phyloP scores from a whole-genome alignment of 1,140 invertebrate genomes.

The Pseudomyrmex flavicornis region DNA sequence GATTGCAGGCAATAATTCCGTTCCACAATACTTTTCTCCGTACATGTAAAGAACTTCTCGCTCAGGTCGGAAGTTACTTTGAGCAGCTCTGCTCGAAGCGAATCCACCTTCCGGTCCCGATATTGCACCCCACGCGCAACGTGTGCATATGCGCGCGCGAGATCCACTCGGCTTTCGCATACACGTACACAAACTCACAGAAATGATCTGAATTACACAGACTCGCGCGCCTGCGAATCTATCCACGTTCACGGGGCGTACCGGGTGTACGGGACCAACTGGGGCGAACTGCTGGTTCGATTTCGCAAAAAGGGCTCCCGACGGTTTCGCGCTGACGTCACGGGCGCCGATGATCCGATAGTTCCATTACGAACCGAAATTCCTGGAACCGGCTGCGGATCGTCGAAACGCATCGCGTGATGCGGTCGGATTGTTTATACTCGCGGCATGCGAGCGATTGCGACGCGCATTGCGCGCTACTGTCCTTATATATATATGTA shows the following conservation, averaged over 20 bases:
- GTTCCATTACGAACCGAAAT: conserved; percentile 56
- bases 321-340: conserved; percentile 65
- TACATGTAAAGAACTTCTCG: background rate
- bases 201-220: conserved; percentile 82
- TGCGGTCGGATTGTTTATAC: conserved; percentile 35
- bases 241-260: conserved; percentile 73
- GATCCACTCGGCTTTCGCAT: background rate
- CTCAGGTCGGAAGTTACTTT: conserved; percentile 30
- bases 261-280: conserved; percentile 75
- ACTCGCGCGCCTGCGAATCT: conserved; percentile 78
- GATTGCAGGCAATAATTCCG: conserved; percentile 7
- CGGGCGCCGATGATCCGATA: conserved; percentile 45
- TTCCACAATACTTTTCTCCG: background rate
- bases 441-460: conserved; percentile 27
- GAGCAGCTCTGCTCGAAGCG: conserved; percentile 1
- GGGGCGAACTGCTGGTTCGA: conserved; percentile 59
- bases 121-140: conserved; percentile 56
- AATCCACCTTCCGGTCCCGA: conserved; percentile 41
- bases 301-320: conserved; percentile 54
- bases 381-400: conserved; percentile 41
- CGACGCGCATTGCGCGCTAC: background rate
- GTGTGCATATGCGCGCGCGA: conserved; percentile 65
- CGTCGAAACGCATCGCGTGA: conserved; percentile 26
- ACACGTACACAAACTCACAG: conserved; percentile 68
- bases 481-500: too few relatives aligned